Evolutionary conservation across 2,888 invertebrate species (phyloP).

Genomic region (Lathronympha strigana): DNA sequence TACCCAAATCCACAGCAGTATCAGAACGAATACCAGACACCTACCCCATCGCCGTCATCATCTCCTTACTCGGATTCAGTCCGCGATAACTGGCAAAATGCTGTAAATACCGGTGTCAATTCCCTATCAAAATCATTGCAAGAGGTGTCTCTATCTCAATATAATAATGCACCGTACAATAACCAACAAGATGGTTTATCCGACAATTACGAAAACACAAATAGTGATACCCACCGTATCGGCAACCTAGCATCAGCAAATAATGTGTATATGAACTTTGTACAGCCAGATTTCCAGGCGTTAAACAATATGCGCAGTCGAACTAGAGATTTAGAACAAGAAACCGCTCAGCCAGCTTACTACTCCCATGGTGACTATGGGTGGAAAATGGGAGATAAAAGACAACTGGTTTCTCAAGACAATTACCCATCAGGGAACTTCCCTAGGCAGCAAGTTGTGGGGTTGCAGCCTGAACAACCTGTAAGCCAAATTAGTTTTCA

Average conservation of each 20-base stretch:
- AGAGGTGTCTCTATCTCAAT: slow-evolving; percentile 61
- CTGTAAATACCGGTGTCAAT: slow-evolving; percentile 57
- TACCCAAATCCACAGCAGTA: slow-evolving; percentile 69
- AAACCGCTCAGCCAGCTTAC: slow-evolving; percentile 60
- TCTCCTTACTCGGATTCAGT: slow-evolving; percentile 63
- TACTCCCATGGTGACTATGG: slow-evolving; percentile 80
- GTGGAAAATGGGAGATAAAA: slow-evolving; percentile 76
- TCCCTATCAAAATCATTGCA: slow-evolving; percentile 67
- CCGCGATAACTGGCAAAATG: slow-evolving; percentile 67
- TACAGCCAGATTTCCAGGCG: slow-evolving; percentile 68
- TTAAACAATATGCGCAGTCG: slow-evolving; percentile 60
- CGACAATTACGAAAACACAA: slow-evolving; percentile 56
- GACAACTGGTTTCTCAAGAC: slow-evolving; percentile 59
- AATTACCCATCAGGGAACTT: slow-evolving; percentile 58
- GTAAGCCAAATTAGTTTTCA: slow-evolving; percentile 74
- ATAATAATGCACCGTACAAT: slow-evolving; percentile 61
- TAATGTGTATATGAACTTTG: slow-evolving; percentile 70
- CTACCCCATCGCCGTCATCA: slow-evolving; percentile 63
- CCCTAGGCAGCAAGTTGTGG: slow-evolving; percentile 60
- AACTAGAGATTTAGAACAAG: slow-evolving; percentile 65
- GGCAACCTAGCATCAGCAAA: slow-evolving; percentile 70
- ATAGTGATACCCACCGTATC: slow-evolving; percentile 69
- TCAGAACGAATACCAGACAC: slow-evolving; percentile 66
- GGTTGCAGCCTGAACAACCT: slow-evolving; percentile 59
- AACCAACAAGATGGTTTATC: slow-evolving; percentile 60